These are phyloP conservation scores for Leptinotarsa juncta DNA, from an alignment of 2,888 invertebrate species.

Conservation along the genomic window DNA sequence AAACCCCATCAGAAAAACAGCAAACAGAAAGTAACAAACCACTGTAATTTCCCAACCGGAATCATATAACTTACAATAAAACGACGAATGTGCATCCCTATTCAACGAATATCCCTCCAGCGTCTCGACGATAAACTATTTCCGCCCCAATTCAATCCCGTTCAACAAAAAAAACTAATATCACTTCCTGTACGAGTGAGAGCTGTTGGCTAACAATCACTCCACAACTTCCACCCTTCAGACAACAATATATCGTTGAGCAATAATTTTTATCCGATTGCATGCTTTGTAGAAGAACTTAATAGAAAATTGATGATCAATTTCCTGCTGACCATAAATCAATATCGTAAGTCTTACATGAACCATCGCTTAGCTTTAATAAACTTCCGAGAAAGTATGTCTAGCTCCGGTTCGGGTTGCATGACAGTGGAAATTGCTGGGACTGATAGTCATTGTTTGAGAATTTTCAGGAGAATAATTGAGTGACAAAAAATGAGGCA, in stretches of 20 bases:
- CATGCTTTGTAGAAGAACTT: constrained; percentile 34
- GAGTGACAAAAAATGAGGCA: not conserved
- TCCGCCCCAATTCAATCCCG: constrained; percentile 9
- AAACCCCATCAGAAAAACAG: not conserved
- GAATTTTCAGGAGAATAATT: not conserved
- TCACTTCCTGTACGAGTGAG: constrained; percentile 16
- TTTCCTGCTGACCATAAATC: constrained; percentile 44
- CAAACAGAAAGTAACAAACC: not conserved
- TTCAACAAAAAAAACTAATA: constrained; percentile 15
- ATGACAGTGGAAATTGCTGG: constrained; percentile 1
- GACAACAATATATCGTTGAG: constrained; percentile 34
- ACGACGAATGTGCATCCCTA: not conserved
- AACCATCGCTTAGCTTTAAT: constrained; percentile 40
- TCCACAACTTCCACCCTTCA: constrained; percentile 30
- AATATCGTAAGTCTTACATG: constrained; percentile 39
- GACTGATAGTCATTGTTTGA: not conserved
- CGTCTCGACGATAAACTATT: constrained; percentile 12
- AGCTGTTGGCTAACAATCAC: constrained; percentile 28
- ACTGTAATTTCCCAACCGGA: not conserved
- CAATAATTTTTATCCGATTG: constrained; percentile 42
- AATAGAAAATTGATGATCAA: constrained; percentile 47
- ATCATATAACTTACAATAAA: constrained; percentile 1
- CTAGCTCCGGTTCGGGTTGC: constrained; percentile 1
- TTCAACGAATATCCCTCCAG: not conserved
- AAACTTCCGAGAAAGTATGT: constrained; percentile 5